phyloP scores from a whole-genome alignment of 1,140 invertebrate genomes.

The Apis florea region DNA sequence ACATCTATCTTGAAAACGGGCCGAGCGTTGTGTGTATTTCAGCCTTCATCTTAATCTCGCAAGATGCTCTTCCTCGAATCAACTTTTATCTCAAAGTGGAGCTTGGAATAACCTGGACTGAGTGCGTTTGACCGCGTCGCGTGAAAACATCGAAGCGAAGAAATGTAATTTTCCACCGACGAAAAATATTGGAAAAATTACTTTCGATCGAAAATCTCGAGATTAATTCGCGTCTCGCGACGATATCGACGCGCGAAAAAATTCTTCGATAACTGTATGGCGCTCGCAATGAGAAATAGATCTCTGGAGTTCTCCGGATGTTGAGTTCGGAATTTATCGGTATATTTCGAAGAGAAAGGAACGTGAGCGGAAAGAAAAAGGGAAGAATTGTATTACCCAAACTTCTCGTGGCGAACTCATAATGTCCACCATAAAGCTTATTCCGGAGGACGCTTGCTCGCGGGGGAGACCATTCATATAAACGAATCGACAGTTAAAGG shows the following conservation, averaged over 20 bases:
- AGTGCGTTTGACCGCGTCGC: not conserved
- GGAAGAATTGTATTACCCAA: not conserved
- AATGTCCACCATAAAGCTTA: not conserved
- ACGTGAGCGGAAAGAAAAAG: not conserved
- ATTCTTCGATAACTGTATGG: no score
- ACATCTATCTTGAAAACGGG: no score
- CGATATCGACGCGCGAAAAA: no score
- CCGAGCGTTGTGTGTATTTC: no score
- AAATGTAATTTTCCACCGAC: not conserved
- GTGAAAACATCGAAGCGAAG: constrained; percentile 5
- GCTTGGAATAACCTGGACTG: no score
- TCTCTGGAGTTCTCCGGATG: no score
- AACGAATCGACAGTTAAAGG: constrained; percentile 10
- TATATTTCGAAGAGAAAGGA: not conserved
- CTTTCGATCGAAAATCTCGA: no score
- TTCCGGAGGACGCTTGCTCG: not conserved
- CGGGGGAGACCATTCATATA: not conserved
- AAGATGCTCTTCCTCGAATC: not conserved
- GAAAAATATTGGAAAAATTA: no score
- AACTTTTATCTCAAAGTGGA: no score
- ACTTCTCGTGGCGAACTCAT: not conserved
- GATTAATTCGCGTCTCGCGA: no score
- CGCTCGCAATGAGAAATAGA: no score
- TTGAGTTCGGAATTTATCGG: not conserved
- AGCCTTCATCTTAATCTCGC: no score